These are phyloP conservation scores for Elanoides forficatus DNA, from an alignment of 2,113 vertebrate genomes.

Conservation along the genomic window DNA sequence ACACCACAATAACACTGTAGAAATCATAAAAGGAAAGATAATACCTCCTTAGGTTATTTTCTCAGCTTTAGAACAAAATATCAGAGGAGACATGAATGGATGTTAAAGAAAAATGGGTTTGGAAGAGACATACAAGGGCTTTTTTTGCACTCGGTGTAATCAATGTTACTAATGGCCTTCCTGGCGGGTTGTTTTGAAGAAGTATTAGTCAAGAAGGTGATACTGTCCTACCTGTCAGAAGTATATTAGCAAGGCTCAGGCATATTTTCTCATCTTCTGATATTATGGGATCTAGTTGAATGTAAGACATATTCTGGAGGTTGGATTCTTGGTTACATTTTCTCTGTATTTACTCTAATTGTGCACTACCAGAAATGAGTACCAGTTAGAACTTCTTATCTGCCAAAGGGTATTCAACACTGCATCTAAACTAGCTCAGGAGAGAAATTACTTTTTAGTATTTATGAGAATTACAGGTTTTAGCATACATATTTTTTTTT, in stretches of 20 bases:
- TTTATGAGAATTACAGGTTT: background rate
- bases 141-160: conserved; percentile 50
- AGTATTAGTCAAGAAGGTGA: conserved; percentile 44
- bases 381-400: background rate
- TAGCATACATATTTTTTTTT: background rate
- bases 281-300: background rate
- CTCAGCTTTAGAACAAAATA: conserved; percentile 51
- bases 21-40: conserved; percentile 58
- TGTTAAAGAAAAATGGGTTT: conserved; percentile 63
- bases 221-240: conserved; percentile 38
- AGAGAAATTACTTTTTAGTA: background rate
- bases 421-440: background rate
- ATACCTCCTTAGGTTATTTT: conserved; percentile 45
- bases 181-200: conserved; percentile 51
- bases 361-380: background rate
- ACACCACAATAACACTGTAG: background rate
- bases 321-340: background rate
- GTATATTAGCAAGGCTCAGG: conserved; percentile 25
- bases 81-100: conserved; percentile 39
- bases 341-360: background rate
- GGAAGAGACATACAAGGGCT: conserved; percentile 25
- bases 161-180: conserved; percentile 58
- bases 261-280: conserved; percentile 45
- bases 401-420: background rate
- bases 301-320: background rate